A percentile compares a stretch with the other conserved stretches of the same genome.
These are phyloP conservation scores for Bemisia tabaci DNA, from an alignment of 1,140 invertebrate genomes.

Conservation along the genomic window DNA sequence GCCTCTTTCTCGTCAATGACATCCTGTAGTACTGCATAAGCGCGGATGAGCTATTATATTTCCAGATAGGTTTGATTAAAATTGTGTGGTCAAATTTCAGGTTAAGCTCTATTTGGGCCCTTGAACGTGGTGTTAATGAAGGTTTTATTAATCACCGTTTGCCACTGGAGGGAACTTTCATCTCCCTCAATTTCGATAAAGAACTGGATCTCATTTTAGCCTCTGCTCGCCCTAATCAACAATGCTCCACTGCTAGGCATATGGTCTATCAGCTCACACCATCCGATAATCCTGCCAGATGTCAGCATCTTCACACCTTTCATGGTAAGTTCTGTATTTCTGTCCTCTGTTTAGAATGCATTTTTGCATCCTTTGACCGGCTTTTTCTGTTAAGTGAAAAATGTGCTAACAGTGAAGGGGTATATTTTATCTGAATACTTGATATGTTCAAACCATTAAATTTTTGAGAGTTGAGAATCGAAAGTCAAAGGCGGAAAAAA, in stretches of 20 bases:
- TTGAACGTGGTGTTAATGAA: not conserved
- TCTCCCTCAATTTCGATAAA: not conserved
- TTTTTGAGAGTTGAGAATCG: too few relatives aligned
- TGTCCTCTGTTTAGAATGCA: not conserved
- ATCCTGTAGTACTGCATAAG: too few relatives aligned
- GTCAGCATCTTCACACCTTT: not conserved
- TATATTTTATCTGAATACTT: too few relatives aligned
- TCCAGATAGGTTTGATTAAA: too few relatives aligned
- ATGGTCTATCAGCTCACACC: not conserved
- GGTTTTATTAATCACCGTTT: not conserved
- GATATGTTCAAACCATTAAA: too few relatives aligned
- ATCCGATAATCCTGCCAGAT: not conserved
- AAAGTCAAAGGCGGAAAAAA: too few relatives aligned
- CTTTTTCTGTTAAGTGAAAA: too few relatives aligned
- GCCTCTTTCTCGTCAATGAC: too few relatives aligned
- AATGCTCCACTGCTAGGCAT: not conserved
- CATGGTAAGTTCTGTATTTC: not conserved
- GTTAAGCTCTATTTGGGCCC: not conserved
- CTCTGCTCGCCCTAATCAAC: not conserved
- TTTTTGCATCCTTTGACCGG: too few relatives aligned
- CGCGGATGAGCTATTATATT: too few relatives aligned
- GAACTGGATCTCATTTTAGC: not conserved
- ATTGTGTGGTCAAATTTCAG: too few relatives aligned
- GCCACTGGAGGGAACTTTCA: not conserved
- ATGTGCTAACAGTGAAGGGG: too few relatives aligned